These are phyloP conservation scores for Calephelis perditalis DNA, from an alignment of 2,888 invertebrate species.

Conservation along the genomic window DNA sequence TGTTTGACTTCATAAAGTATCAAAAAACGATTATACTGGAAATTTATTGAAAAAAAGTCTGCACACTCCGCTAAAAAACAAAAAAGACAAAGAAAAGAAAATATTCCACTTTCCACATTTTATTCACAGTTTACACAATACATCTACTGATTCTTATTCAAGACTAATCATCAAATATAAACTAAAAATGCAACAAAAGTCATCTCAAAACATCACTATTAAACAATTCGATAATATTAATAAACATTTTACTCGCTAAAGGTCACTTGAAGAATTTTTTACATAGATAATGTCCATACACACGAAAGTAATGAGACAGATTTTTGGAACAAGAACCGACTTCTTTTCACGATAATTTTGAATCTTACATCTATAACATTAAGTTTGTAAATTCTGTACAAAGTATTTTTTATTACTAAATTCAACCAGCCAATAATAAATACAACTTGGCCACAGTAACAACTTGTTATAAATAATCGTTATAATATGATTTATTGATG, in stretches of 20 bases:
- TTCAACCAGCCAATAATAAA: no score
- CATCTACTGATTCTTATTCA: slow-evolving; percentile 33
- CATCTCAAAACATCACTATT: slow-evolving; percentile 2
- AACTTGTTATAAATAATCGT: no score
- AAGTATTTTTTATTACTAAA: no score
- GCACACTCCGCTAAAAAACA: not conserved
- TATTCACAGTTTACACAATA: slow-evolving; percentile 59
- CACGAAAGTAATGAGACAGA: no score
- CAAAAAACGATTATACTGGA: no score
- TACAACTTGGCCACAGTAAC: no score
- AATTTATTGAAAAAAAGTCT: no score
- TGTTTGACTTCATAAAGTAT: no score
- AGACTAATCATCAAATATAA: slow-evolving; percentile 42
- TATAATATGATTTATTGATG: no score
- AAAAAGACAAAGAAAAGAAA: slow-evolving; percentile 15
- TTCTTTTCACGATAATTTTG: not conserved
- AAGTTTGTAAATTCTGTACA: slow-evolving; percentile 4
- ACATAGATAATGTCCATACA: not conserved
- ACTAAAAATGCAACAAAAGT: slow-evolving; percentile 31
- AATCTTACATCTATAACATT: not conserved
- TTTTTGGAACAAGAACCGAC: slow-evolving; percentile 2
- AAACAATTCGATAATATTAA: slow-evolving; percentile 1
- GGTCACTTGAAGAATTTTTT: slow-evolving; percentile 14
- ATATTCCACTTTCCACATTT: slow-evolving; percentile 40
- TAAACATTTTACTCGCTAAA: not conserved